Evolutionary conservation across 2,797 vertebrate species (phyloP).

Genomic region (Cheirogaleus major): DNA sequence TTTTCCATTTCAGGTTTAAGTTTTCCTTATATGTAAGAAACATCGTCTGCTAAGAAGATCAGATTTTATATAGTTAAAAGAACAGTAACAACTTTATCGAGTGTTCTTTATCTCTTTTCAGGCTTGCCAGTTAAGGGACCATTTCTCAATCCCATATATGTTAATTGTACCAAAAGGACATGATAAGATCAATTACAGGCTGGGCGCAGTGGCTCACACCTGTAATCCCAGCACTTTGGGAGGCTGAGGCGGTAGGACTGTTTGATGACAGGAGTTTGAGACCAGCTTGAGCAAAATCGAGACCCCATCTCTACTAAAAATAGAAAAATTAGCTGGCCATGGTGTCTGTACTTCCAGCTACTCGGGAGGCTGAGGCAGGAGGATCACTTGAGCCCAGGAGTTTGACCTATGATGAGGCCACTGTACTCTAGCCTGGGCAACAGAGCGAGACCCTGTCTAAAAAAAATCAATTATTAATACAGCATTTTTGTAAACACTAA

Average conservation of each 20-base stretch:
- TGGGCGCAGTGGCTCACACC: neutral
- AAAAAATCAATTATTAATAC: neutral
- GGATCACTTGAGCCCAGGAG: neutral
- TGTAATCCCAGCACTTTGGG: neutral
- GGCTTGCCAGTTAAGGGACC: neutral
- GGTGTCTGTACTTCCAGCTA: neutral
- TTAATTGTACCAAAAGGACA: neutral
- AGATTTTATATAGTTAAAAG: neutral
- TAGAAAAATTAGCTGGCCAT: no score
- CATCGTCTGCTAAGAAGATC: neutral
- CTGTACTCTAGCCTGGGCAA: neutral
- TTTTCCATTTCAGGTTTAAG: neutral
- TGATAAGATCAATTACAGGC: neutral
- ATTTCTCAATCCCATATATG: neutral
- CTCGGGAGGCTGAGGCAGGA: neutral
- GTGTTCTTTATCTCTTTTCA: neutral
- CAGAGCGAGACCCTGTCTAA: neutral
- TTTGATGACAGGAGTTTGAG: neutral
- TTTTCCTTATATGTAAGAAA: conserved; percentile 2
- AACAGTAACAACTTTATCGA: neutral
- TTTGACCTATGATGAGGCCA: neutral
- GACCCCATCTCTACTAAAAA: no score
- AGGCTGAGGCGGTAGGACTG: neutral
- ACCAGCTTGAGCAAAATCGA: neutral
- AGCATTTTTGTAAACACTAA: neutral